phyloP scores from a whole-genome alignment of 2,888 invertebrate genomes.

The Oligia latruncula region DNA sequence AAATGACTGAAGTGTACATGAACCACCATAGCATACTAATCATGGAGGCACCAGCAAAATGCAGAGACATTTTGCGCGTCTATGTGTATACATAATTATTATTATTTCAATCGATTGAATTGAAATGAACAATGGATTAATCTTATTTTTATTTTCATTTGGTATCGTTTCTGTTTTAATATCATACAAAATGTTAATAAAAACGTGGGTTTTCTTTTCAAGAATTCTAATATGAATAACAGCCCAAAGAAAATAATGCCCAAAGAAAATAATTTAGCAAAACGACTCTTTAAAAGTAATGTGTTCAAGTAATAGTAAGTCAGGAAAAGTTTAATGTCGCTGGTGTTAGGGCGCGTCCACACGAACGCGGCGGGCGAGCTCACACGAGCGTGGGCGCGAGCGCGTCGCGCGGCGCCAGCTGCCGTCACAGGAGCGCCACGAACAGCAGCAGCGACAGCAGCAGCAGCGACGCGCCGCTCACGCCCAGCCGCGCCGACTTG shows the following conservation, averaged over 20 bases:
- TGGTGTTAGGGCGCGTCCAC: not conserved
- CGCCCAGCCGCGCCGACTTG: slow-evolving; percentile 70
- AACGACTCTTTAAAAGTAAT: not conserved
- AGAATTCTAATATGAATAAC: not conserved
- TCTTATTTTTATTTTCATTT: not conserved
- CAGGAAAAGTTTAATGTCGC: not conserved
- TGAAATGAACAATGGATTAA: not conserved
- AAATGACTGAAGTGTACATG: not conserved
- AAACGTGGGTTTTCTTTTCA: not conserved
- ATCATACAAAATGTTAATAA: not conserved
- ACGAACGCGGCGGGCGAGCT: no score
- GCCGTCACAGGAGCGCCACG: slow-evolving; percentile 77
- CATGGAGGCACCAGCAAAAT: not conserved
- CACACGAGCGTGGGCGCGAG: slow-evolving; percentile 52
- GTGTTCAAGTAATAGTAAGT: not conserved
- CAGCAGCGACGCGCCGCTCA: slow-evolving; percentile 74
- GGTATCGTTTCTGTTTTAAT: not conserved
- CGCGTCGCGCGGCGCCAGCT: slow-evolving; percentile 66
- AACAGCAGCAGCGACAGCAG: slow-evolving; percentile 76
- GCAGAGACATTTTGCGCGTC: not conserved
- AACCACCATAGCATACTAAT: not conserved
- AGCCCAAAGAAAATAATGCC: not conserved
- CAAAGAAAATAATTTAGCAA: not conserved
- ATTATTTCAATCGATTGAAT: not conserved
- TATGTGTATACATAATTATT: not conserved